Base-by-base conservation (phyloP, 2,888 invertebrate genomes). In the Drosophila ezoana region DNA sequence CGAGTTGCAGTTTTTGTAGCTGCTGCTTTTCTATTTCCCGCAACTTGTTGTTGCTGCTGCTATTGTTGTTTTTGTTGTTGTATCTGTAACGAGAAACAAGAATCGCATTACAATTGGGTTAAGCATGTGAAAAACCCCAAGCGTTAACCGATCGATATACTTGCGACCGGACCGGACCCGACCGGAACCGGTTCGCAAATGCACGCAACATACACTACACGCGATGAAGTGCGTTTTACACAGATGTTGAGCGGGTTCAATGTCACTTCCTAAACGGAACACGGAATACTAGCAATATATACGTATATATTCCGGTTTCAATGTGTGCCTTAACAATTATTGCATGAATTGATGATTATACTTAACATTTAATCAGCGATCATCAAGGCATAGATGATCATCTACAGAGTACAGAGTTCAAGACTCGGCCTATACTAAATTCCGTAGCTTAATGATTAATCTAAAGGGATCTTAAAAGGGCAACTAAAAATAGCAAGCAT, bases 231-330 rank as follows among this genome's bases (percentile, higher is more conserved):
- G 69, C 63, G 79, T 68, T 62, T 47, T 41, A 32, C 9, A 32
- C 48, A 23, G 23, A 60, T 59, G 45, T 65, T 37, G 47, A 16
- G 18, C 47, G 67, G 72, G 80, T 79, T 81, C 81, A 81, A 76
- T 74, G 80, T 80, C 72, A 86, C 52, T 86, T 81, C 81, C 80
- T 72, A 64, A 52, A 28, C 65, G 48, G 43, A 82, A 64, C 48
- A 53, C 57, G 51, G 53, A 62, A 74, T 74, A 48, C 61, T 49
- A 77, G 18, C 54, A 40, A 38, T 43, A 61, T 40, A 56, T 23
- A 10, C 35, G 3, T 23, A 43, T 49, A 16, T 43, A 69, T 86
- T 81, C 80, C 86, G 85, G 54, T 54, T 67, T 10, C 23, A 53
- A 28, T 41, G 3, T 13, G 33, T 18, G 47, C 44, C 53, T 44